Percentiles rank a stretch among this genome's conserved stretches.
phyloP scores from a whole-genome alignment of 2,888 invertebrate genomes.

The Morinoia aosen region DNA sequence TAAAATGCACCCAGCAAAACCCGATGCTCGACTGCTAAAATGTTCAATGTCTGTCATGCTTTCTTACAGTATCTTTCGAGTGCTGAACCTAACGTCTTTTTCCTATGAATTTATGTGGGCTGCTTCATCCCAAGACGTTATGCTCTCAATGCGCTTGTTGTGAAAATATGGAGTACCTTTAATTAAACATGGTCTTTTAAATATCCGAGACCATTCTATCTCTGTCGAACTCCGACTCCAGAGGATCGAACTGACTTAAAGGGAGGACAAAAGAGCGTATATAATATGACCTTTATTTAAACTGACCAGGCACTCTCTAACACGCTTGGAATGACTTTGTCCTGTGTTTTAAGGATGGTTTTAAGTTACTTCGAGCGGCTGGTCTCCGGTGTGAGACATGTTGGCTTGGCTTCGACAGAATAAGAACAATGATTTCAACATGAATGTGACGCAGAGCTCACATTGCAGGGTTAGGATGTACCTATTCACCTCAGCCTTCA shows the following conservation, averaged over 20 bases:
- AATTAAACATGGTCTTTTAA: too few species aligned
- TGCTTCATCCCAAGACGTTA: too few species aligned
- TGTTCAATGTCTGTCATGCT: neutral
- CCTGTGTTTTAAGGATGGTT: neutral
- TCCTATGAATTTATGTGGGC: neutral
- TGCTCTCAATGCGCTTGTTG: too few species aligned
- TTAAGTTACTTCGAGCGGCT: neutral
- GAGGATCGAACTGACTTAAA: neutral
- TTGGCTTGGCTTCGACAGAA: too few species aligned
- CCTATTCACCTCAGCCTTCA: too few species aligned
- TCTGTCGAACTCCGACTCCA: too few species aligned
- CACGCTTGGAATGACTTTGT: neutral
- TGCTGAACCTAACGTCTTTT: neutral
- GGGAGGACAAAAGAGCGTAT: neutral
- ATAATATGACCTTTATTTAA: neutral
- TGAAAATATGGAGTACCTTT: too few species aligned
- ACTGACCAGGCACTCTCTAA: neutral
- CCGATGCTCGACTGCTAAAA: neutral
- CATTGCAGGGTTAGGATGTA: too few species aligned
- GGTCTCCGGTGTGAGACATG: neutral
- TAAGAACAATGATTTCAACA: too few species aligned
- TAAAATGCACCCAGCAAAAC: neutral
- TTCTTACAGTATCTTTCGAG: neutral
- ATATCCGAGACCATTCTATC: too few species aligned
- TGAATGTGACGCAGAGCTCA: too few species aligned